Percentiles rank a stretch among this genome's conserved stretches.
phyloP scores from a whole-genome alignment of 2,888 invertebrate species.

The Meteorus cinctellus region DNA sequence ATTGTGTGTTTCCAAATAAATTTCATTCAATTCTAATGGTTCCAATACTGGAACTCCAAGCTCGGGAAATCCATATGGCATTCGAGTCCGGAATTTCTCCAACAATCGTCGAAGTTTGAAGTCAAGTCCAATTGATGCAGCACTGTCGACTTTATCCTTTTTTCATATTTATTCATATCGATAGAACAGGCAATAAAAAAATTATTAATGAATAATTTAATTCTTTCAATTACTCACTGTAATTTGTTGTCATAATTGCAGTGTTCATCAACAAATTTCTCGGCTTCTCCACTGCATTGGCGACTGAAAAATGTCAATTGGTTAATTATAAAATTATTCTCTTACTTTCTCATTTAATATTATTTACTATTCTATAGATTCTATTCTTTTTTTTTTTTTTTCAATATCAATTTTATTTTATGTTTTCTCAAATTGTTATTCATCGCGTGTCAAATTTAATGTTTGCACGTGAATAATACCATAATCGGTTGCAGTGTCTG shows the following conservation, averaged over 20 bases:
- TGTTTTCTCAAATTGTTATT: constrained; percentile 14
- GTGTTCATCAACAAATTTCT: constrained; percentile 65
- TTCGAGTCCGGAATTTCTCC: constrained; percentile 64
- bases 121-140: constrained; percentile 67
- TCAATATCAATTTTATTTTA: not conserved
- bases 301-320: constrained; percentile 55
- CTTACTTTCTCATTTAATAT: not conserved
- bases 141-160: constrained; percentile 64
- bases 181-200: not conserved
- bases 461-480: constrained; percentile 52
- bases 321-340: not conserved
- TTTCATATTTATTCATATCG: constrained; percentile 27
- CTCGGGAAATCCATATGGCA: constrained; percentile 67
- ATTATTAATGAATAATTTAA: constrained; percentile 42
- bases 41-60: constrained; percentile 64
- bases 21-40: constrained; percentile 60
- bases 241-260: constrained; percentile 65
- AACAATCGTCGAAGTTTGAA: constrained; percentile 64
- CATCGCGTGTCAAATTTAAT: not conserved
- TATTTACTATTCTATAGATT: not conserved
- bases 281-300: constrained; percentile 64
- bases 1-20: constrained; percentile 60
- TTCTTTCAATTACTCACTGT: constrained; percentile 62
- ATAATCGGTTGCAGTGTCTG: constrained; percentile 59
- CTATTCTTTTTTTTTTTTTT: not conserved